phyloP scores from a whole-genome alignment of 2,797 vertebrate species.

The Coregonus ussuriensis region DNA sequence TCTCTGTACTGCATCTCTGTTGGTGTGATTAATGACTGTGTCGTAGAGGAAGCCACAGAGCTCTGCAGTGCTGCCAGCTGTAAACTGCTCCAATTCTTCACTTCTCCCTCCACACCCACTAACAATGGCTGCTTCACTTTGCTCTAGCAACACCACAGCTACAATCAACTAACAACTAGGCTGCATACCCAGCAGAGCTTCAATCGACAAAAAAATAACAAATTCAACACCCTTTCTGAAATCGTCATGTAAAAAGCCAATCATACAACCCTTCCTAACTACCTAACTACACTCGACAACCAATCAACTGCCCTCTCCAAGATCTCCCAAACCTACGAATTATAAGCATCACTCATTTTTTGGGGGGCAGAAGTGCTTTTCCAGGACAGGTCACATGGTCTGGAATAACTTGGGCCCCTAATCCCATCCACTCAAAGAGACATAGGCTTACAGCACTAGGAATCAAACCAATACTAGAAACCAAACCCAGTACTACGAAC shows the following conservation, averaged over 20 bases:
- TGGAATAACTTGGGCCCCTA: neutral
- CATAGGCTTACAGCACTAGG: neutral
- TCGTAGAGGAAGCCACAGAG: neutral
- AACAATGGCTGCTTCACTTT: neutral
- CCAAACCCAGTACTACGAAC: too few relatives aligned
- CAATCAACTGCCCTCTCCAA: neutral
- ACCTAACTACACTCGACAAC: neutral
- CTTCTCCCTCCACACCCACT: neutral
- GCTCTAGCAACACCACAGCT: neutral
- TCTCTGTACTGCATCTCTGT: neutral
- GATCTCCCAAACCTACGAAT: neutral
- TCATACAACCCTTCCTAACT: neutral
- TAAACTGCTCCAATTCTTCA: neutral
- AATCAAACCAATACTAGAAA: too few relatives aligned
- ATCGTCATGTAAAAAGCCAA: neutral
- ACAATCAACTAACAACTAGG: neutral
- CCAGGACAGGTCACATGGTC: neutral
- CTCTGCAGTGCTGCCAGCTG: slow-evolving; percentile 5
- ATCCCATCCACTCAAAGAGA: neutral
- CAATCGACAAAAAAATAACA: neutral
- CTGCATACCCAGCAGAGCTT: too few relatives aligned
- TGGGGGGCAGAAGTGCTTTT: too few relatives aligned
- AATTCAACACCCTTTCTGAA: neutral
- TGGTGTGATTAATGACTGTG: slow-evolving; percentile 1
- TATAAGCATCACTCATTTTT: neutral